Percentiles rank a stretch among this genome's conserved stretches.
Conservation (phyloP, 2,113 vertebrate species). For the Peromyscus maniculatus region DNA sequence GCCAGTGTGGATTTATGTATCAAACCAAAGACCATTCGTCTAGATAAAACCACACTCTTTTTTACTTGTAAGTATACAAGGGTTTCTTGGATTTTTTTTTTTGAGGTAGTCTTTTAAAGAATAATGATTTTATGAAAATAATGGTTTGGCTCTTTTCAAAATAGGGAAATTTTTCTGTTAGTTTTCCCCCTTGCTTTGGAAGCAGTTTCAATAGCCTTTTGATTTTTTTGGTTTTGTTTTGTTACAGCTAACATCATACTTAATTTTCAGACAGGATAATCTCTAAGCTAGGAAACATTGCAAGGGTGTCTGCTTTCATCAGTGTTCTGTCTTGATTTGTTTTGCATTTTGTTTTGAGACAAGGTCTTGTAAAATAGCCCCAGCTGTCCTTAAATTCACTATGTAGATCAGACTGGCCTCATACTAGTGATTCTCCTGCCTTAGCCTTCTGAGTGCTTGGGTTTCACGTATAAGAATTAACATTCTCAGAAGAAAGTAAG, state of each 20-base stretch:
- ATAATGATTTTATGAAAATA: constrained; percentile 38
- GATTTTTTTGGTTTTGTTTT: neutral
- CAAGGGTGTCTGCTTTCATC: neutral
- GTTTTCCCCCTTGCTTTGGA: neutral
- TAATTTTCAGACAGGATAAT: neutral
- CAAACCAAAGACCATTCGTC: constrained; percentile 87
- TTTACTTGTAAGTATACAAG: constrained; percentile 92
- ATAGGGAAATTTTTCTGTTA: neutral
- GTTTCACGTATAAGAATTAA: neutral
- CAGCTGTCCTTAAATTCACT: neutral
- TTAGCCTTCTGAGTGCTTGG: neutral
- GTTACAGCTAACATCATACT: neutral
- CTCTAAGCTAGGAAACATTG: neutral
- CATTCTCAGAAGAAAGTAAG: neutral
- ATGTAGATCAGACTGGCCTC: neutral
- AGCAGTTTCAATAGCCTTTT: neutral
- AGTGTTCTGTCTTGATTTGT: neutral
- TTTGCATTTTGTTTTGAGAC: neutral
- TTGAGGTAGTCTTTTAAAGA: constrained; percentile 53
- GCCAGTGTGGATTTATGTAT: constrained; percentile 92
- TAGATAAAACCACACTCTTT: constrained; percentile 89
- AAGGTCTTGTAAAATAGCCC: neutral
- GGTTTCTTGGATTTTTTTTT: neutral
- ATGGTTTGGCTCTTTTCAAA: neutral
- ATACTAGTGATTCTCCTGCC: neutral